Evolutionary conservation across 2,888 invertebrate species (phyloP).

Genomic region (Acrobasis consociella): DNA sequence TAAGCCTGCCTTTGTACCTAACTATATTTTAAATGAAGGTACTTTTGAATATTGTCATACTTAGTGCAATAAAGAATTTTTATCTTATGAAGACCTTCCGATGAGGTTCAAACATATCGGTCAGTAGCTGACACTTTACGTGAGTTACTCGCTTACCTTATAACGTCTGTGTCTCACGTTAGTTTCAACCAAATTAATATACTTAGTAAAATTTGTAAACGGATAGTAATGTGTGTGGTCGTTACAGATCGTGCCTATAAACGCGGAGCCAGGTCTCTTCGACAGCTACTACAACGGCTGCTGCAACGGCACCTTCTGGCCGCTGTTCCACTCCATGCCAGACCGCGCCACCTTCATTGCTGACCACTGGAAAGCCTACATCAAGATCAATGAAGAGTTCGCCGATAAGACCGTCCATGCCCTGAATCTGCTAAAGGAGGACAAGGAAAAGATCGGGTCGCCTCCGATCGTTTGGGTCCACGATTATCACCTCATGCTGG

Average conservation of each 20-base stretch:
- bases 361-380: constrained; percentile 92
- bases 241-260: constrained; percentile 89
- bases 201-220: no score
- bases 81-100: no score
- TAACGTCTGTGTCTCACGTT: no score
- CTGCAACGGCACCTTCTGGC: constrained; percentile 96
- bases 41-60: no score
- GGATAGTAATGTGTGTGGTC: no score
- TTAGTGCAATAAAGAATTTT: no score
- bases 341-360: constrained; percentile 92
- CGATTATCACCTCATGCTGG: constrained; percentile 96
- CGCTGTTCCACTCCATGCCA: constrained; percentile 96
- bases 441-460: constrained; percentile 66
- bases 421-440: constrained; percentile 78
- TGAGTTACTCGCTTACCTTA: no score
- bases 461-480: constrained; percentile 96
- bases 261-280: constrained; percentile 88
- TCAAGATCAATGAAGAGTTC: constrained; percentile 90
- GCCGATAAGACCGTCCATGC: constrained; percentile 90
- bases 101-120: no score
- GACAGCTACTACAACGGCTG: constrained; percentile 96
- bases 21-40: no score
- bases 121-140: no score
- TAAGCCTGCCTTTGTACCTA: no score
- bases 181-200: no score